Base-by-base conservation (phyloP, 2,113 vertebrate genomes). In the Coregonus clupeaformis region DNA sequence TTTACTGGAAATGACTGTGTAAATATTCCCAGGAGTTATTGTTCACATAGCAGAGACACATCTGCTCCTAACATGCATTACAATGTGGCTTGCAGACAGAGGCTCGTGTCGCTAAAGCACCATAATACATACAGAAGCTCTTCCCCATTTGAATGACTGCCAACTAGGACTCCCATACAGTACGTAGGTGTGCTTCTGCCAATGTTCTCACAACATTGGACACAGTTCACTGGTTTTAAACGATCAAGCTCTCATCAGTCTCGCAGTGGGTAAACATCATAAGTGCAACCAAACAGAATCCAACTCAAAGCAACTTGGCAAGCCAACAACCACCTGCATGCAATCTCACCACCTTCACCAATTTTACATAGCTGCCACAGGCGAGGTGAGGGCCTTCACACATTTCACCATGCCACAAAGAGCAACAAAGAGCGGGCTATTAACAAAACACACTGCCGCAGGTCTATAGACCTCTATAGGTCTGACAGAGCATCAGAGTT, bases 311-410 rank as follows among this genome's bases (percentile, higher is more conserved):
- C 18, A 20, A 49, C 30, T 22, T 60, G 57, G 24, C 55, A 69
- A 60, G 60, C 22, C 24, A 52, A 29, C 13, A n/a, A 42, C n/a
- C 76, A 82, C 73, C 76, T 82, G 80, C 76, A 67, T 82, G 80
- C 69, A 78, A 78, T 82, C 76, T 76, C 52, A 5, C 49, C 49
- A 52, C 57, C 60, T 55, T 22, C 59, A 52, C 59, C 29, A 42
- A 32, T 36, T 60, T 76, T 45, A 60, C 70, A 65, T 57, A 55
- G 29, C 68, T 32, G 69, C 78, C 59, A 42, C 59, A 24, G 71
- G 66, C 36, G 22, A 36, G 27, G 18, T 13, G 55, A 36, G 36
- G 24, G 55, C 27, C 16, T 69, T 6, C 45, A 52, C 42, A 45
- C 13, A 64, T 60, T 75, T 75, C 52, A 45, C 18, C 32, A 42